Conservation (phyloP, 1,140 invertebrate species). For the Bombus cullumanus region DNA sequence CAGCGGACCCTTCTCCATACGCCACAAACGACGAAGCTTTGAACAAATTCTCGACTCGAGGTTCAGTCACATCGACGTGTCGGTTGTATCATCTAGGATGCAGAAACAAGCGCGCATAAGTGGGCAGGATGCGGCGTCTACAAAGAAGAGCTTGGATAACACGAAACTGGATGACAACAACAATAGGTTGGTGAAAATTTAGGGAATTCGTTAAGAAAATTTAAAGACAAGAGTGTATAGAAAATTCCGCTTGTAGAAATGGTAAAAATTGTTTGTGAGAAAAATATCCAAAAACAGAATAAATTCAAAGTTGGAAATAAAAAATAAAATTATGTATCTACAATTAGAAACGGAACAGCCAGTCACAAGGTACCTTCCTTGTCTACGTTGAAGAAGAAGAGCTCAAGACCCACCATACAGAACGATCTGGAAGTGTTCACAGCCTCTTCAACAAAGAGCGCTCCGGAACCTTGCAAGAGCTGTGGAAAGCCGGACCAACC, state of each 20-base stretch:
- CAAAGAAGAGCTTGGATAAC: constrained; percentile 37
- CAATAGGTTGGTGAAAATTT: constrained; percentile 61
- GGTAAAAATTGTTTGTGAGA: background rate
- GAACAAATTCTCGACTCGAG: constrained; percentile 59
- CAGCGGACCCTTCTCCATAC: constrained; percentile 26
- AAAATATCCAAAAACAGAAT: background rate
- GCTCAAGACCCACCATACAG: constrained; percentile 48
- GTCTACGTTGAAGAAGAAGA: constrained; percentile 63
- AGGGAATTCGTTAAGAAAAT: background rate
- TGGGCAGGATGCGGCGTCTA: background rate
- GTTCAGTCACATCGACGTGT: constrained; percentile 40
- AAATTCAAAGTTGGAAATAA: background rate
- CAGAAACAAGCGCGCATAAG: constrained; percentile 31
- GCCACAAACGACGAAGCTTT: constrained; percentile 64
- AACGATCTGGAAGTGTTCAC: constrained; percentile 75
- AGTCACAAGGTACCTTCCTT: constrained; percentile 51
- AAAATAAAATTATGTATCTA: background rate
- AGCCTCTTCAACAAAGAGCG: constrained; percentile 65
- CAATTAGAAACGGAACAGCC: constrained; percentile 41
- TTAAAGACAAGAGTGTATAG: background rate
- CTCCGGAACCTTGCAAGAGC: constrained; percentile 84
- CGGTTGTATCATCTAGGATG: constrained; percentile 38
- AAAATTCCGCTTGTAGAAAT: background rate
- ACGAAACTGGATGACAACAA: constrained; percentile 70
- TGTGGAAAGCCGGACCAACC: constrained; percentile 84